phyloP scores from a whole-genome alignment of 2,888 invertebrate genomes.

The Tachina grossa region DNA sequence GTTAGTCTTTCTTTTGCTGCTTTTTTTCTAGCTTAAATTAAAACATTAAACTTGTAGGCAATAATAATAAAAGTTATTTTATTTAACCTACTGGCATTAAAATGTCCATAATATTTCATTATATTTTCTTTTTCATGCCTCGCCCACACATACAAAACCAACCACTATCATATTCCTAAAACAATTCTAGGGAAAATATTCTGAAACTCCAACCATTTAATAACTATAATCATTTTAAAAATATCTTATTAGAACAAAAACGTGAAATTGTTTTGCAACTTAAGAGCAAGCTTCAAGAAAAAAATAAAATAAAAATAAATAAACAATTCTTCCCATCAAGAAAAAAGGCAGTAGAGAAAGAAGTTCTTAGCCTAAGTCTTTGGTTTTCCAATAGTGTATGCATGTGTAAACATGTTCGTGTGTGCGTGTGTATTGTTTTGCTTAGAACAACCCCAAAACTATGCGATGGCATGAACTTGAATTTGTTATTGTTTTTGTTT shows the following conservation, averaged over 20 bases:
- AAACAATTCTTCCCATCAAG: background rate
- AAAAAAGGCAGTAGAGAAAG: background rate
- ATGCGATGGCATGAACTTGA: slow-evolving; percentile 61
- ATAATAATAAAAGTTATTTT: slow-evolving; percentile 33
- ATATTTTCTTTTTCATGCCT: background rate
- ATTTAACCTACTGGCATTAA: slow-evolving; percentile 65
- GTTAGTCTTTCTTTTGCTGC: background rate
- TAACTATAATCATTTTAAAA: slow-evolving; percentile 64
- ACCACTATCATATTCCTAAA: slow-evolving; percentile 24
- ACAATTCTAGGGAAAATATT: slow-evolving; percentile 26
- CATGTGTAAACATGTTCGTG: background rate
- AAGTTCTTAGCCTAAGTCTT: slow-evolving; percentile 47
- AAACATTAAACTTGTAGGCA: slow-evolving; percentile 42
- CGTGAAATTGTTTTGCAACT: slow-evolving; percentile 59
- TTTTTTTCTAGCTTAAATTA: slow-evolving; percentile 27
- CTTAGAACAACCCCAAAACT: slow-evolving; percentile 31
- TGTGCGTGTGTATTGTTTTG: slow-evolving; percentile 5
- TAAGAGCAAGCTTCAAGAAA: background rate
- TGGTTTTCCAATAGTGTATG: slow-evolving; percentile 16
- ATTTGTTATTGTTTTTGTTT: slow-evolving; percentile 2
- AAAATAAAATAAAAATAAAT: background rate
- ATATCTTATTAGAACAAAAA: slow-evolving; percentile 71
- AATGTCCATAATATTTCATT: slow-evolving; percentile 50
- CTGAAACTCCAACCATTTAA: slow-evolving; percentile 15
- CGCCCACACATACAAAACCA: background rate